These are phyloP conservation scores for Trissoscelio sp. DNA, from an alignment of 2,888 invertebrate species.

Conservation along the genomic window DNA sequence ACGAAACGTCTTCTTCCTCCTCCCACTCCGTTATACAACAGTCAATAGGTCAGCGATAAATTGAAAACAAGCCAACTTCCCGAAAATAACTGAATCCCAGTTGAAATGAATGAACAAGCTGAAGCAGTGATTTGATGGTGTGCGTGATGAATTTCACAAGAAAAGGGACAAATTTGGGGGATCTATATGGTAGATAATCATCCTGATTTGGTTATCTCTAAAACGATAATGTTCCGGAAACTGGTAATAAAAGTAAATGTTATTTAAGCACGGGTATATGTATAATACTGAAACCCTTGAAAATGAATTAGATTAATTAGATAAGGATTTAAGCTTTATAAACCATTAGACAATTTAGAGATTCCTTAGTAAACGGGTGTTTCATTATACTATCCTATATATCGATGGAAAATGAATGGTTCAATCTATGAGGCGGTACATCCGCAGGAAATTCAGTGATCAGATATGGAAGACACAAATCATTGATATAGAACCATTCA, in stretches of 20 bases:
- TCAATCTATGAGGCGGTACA: too few species aligned
- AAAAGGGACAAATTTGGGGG: too few species aligned
- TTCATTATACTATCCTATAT: too few species aligned
- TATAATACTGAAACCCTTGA: background rate
- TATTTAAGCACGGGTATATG: too few species aligned
- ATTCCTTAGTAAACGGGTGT: too few species aligned
- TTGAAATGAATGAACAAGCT: background rate
- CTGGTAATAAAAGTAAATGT: background rate
- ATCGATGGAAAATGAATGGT: too few species aligned
- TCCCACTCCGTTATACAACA: background rate
- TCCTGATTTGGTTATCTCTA: too few species aligned
- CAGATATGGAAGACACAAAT: too few species aligned
- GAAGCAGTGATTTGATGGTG: background rate
- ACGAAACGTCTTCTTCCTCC: background rate
- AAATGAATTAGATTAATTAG: conserved; percentile 1
- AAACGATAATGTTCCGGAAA: background rate
- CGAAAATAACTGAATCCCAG: background rate
- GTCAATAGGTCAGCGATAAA: conserved; percentile 42
- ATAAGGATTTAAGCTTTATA: background rate
- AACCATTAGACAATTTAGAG: background rate
- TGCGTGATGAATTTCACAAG: too few species aligned
- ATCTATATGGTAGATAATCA: too few species aligned
- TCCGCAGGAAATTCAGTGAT: too few species aligned
- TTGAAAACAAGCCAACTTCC: conserved; percentile 32
- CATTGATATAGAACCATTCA: too few species aligned